Base-by-base conservation (phyloP, 2,888 invertebrate species). In the Spisula solida region DNA sequence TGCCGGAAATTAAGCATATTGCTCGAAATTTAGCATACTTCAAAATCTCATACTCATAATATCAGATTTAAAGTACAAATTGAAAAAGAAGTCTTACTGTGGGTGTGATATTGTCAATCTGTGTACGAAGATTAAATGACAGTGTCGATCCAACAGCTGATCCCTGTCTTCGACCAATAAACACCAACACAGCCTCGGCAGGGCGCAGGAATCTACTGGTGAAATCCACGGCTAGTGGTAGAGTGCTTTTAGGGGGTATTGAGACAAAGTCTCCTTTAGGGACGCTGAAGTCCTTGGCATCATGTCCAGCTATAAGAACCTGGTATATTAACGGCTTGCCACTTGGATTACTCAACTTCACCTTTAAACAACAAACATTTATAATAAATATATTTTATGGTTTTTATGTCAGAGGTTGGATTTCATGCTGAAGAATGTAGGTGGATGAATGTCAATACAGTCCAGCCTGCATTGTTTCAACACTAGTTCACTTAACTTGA, bases 281-380 rank as follows among this genome's bases (percentile, higher is more conserved):
- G 0, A 96, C 93, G 20, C 81, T 83, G 93, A 97, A 97, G 89
- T 96, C 96, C 1, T 92, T 81, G 10, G 96, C 95, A 92, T 96
- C 96, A 12, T 89, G 93, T 1, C 97, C 97, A 20, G 96, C 95
- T 25, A 97, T 84, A 80, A 96, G 88, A 0, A 96, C 95, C 48
- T 95, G 93, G 93, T 97, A 97, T n/a, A 94, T 93, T 81, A 97
- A 92, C 2, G 96, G 94, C 90, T 96, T 96, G 34, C 91, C 90
- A 90, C 95, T 96, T 5, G 97, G 96, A 93, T 96, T 97, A 85
- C 93, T 95, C 66, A 96, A 88, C 85, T 95, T 95, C 47, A 96
- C 95, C 96, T 96, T 93, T n/a, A 82, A 34, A 34, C 47, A 51
- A 31, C 16, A 41, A 83, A 83, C 12, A 56, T 1, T 18, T 47